A percentile compares a stretch with the other conserved stretches of the same genome.
These are phyloP conservation scores for Corydoras sp. DNA, from an alignment of 2,113 vertebrate genomes.

Conservation along the genomic window DNA sequence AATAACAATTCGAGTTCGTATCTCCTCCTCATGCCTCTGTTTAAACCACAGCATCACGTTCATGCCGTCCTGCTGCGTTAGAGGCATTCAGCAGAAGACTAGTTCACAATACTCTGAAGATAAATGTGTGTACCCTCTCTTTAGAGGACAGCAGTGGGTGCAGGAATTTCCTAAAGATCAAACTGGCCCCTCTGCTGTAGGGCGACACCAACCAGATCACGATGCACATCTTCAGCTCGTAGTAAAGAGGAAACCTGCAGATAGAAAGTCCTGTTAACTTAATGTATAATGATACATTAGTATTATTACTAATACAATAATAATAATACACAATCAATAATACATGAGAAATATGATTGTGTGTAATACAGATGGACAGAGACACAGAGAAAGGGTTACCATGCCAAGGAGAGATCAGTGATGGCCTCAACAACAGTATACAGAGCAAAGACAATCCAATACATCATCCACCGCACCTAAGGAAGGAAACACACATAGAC, in stretches of 20 bases:
- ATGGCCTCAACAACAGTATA: slow-evolving; percentile 78
- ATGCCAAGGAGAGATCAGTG: slow-evolving; percentile 75
- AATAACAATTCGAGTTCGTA: too few species aligned
- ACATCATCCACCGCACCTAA: slow-evolving; percentile 90
- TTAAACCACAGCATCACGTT: too few species aligned
- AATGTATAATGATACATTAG: too few species aligned
- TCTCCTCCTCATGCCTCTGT: too few species aligned
- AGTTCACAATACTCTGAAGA: too few species aligned
- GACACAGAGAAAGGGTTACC: slow-evolving; percentile 63
- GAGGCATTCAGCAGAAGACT: too few species aligned
- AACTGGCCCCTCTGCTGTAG: slow-evolving; percentile 79
- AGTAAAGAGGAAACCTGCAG: slow-evolving; percentile 79
- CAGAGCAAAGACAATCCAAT: slow-evolving; percentile 86
- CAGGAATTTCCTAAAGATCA: slow-evolving; percentile 82
- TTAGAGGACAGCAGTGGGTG: slow-evolving; percentile 81
- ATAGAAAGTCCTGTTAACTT: neutral
- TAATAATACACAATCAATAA: too few species aligned
- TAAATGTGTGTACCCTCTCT: slow-evolving; percentile 69
- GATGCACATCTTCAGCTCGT: slow-evolving; percentile 82
- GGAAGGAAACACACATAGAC: slow-evolving; percentile 23
- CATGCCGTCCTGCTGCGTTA: too few species aligned
- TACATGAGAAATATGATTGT: neutral
- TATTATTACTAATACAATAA: too few species aligned
- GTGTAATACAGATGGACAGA: neutral
- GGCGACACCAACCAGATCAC: slow-evolving; percentile 82